phyloP scores from a whole-genome alignment of 2,888 invertebrate species.

The Parthenolecanium corni region DNA sequence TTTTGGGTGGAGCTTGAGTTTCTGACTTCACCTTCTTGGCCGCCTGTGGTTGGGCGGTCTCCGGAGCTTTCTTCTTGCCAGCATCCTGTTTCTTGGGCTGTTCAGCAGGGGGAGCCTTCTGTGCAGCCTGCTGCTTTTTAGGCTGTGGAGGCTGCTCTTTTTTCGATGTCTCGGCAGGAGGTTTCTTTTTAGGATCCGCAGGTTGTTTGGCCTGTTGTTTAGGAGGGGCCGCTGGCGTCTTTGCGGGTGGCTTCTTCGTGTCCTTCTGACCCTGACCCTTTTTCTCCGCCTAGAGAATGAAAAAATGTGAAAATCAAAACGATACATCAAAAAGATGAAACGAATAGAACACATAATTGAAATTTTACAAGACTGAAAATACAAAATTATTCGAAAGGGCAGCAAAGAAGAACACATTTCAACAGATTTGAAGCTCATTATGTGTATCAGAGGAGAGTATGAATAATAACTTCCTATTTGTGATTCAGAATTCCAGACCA shows the following conservation, averaged over 20 bases:
- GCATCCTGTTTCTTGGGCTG: conserved; percentile 22
- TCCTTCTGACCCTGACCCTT: conserved; percentile 7
- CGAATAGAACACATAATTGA: too few relatives aligned
- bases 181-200: conserved; percentile 5
- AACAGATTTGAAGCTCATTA: too few relatives aligned
- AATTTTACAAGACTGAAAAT: too few relatives aligned
- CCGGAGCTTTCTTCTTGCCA: too few relatives aligned
- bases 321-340: too few relatives aligned
- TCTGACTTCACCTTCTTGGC: conserved; percentile 20
- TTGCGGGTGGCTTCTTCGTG: conserved; percentile 4
- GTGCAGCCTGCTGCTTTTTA: conserved; percentile 2
- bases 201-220: conserved; percentile 1
- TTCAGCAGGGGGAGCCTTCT: conserved; percentile 23
- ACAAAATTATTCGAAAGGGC: too few relatives aligned
- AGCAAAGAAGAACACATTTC: too few relatives aligned
- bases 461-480: too few relatives aligned
- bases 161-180: conserved; percentile 30
- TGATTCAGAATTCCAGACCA: too few relatives aligned
- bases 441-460: too few relatives aligned
- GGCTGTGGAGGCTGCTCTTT: conserved; percentile 14
- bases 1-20: conserved; percentile 23
- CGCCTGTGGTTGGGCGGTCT: conserved; percentile 23
- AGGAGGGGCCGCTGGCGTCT: neutral
- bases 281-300: neutral
- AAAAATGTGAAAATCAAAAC: neutral